Percentiles rank a stretch among this genome's conserved stretches.
phyloP scores from a whole-genome alignment of 2,113 vertebrate species.

The Himantopus leucocephalus region DNA sequence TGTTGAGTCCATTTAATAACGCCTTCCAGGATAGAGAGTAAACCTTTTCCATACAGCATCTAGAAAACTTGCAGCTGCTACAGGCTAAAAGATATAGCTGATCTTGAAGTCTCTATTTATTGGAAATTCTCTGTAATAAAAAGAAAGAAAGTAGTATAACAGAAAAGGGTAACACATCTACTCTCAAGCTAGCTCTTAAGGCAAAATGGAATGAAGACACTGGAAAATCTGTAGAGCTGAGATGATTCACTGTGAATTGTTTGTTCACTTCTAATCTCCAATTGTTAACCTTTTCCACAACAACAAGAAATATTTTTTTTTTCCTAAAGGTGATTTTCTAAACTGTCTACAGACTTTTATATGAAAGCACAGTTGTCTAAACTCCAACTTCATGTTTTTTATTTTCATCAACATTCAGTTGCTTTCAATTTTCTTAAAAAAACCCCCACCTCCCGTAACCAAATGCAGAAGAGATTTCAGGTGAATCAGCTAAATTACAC shows the following conservation, averaged over 20 bases:
- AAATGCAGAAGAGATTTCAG: neutral
- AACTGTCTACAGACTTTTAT: neutral
- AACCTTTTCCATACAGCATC: neutral
- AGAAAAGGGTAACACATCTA: neutral
- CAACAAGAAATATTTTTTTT: neutral
- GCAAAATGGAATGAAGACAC: neutral
- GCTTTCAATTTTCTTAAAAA: neutral
- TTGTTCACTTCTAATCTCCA: neutral
- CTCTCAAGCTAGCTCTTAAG: neutral
- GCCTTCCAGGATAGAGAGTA: neutral
- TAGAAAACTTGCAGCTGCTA: neutral
- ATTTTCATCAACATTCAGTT: neutral
- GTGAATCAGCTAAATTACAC: constrained; percentile 12
- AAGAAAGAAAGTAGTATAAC: neutral
- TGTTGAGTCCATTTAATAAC: neutral
- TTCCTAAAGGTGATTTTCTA: neutral
- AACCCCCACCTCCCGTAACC: neutral
- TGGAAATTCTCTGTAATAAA: neutral
- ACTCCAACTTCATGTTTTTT: neutral
- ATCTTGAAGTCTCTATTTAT: neutral
- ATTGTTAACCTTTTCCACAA: neutral
- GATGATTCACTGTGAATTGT: neutral
- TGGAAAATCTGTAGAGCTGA: neutral
- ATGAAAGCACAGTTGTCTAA: neutral
- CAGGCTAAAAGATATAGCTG: neutral